Evolutionary conservation across 1,140 invertebrate genomes (phyloP), one percentile per base, ranked within the genome.

Genomic region (Ectropis grisescens): DNA sequence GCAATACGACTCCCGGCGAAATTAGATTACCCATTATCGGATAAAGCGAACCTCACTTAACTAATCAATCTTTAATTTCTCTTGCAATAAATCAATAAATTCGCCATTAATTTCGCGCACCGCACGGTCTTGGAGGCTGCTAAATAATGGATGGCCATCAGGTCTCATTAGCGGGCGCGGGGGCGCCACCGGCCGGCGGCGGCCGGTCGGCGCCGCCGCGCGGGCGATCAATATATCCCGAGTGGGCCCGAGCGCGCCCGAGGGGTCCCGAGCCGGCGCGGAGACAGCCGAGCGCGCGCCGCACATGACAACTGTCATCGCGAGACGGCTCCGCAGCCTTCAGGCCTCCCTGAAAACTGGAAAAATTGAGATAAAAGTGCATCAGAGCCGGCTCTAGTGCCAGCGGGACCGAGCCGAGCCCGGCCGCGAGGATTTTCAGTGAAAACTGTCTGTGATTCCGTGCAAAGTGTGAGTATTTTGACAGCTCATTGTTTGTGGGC

Each of bases 91-190:
- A 78, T 74, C 72, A 71, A 78, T 78, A 78, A 68, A 69, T 60
- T 55, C 45, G 48, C 65, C 64, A 78, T 74, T 70, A 72, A 78
- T 78, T 69, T 70, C 54, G 60, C 66, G 56, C 51, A 59, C 58
- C 48, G 48, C 53, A 45, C 49, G 38, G 51, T 60, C 54, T 61
- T 52, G 42, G 54, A 58, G 39, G 54, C 51, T 58, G 56, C 59
- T 78, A 72, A 74, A 76, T 80, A 76, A 80, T 76, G 69, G 61
- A 74, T 58, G 48, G 43, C 62, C 57, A 74, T 78, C 61, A 65
- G 59, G 37, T 79, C 47, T 76, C 59, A 76, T 79, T 74, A 75
- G 47, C 53, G 51, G 41, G 52, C 47, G 41, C 35, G 41, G 60
- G 61, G 67, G 70, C 68, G 69, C 64, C 70, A 56, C 64, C 58